phyloP scores from a whole-genome alignment of 2,888 invertebrate species.

The Hyppa rectilinea region DNA sequence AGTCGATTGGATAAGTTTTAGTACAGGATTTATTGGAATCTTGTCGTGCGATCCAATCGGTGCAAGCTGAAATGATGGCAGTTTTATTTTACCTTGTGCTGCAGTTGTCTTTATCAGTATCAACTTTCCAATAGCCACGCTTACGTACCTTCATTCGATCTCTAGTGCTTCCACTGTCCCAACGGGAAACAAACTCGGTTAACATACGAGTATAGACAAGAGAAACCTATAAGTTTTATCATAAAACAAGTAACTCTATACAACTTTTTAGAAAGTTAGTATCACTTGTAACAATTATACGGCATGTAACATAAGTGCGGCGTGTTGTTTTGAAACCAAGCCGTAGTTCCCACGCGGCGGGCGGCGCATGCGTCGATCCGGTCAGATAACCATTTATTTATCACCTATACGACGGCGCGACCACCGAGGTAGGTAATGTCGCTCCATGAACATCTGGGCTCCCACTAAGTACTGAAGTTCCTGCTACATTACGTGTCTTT shows the following conservation, averaged over 20 bases:
- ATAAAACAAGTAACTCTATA: conserved; percentile 62
- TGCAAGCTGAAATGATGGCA: neutral
- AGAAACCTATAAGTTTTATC: conserved; percentile 60
- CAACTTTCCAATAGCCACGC: conserved; percentile 34
- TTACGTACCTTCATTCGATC: conserved; percentile 9
- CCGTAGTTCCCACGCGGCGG: conserved; percentile 73
- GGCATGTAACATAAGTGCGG: conserved; percentile 65
- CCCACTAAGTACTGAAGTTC: conserved; percentile 44
- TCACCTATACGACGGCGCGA: conserved; percentile 72
- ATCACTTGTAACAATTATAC: conserved; percentile 69
- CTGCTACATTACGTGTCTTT: conserved; percentile 51
- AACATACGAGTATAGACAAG: conserved; percentile 43
- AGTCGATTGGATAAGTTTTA: conserved; percentile 9
- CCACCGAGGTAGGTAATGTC: conserved; percentile 67
- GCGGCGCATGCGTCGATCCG: conserved; percentile 71
- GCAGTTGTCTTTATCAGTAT: conserved; percentile 15
- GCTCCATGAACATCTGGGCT: conserved; percentile 61
- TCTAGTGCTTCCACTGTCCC: conserved; percentile 18
- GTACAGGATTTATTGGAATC: conserved; percentile 2
- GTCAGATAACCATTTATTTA: conserved; percentile 80
- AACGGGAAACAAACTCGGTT: conserved; percentile 29
- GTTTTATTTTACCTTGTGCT: conserved; percentile 6
- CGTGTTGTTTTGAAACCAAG: conserved; percentile 68
- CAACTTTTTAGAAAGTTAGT: conserved; percentile 68
- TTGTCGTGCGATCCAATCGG: neutral